These are phyloP conservation scores for Psilopogon haemacephalus DNA, from an alignment of 2,113 vertebrate genomes.

Conservation along the genomic window DNA sequence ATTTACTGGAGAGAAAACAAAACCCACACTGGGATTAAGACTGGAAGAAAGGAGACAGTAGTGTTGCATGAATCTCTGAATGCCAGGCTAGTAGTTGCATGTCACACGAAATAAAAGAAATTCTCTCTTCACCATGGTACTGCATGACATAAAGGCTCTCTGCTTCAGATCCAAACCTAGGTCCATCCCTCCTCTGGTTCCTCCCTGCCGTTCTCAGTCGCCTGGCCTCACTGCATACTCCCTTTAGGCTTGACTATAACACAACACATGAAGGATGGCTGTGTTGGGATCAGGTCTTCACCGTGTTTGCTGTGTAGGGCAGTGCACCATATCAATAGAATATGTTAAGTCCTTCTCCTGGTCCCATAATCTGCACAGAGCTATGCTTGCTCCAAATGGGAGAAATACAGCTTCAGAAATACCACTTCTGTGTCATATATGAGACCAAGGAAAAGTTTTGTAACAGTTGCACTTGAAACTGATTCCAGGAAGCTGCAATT, in stretches of 20 bases:
- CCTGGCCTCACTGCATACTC: not conserved
- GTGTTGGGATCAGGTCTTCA: not conserved
- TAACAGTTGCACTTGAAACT: not conserved
- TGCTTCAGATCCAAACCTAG: not conserved
- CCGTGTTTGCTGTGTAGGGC: not conserved
- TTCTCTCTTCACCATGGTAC: not conserved
- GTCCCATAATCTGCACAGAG: not conserved
- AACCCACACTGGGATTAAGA: not conserved
- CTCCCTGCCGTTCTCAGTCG: not conserved
- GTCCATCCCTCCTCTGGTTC: not conserved
- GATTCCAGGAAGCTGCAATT: not conserved
- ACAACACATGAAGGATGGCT: not conserved
- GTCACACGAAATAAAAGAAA: not conserved
- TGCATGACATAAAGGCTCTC: not conserved
- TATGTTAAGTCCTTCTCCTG: not conserved
- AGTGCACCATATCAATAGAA: not conserved
- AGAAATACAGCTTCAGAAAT: not conserved
- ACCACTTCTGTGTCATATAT: not conserved
- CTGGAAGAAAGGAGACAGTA: not conserved
- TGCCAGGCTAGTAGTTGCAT: not conserved
- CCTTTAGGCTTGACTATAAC: not conserved
- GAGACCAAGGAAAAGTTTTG: not conserved
- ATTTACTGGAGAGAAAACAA: not conserved
- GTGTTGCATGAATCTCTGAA: not conserved
- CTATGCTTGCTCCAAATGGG: not conserved